phyloP scores from a whole-genome alignment of 2,888 invertebrate species.

The Coronaproctus castanopsis region DNA sequence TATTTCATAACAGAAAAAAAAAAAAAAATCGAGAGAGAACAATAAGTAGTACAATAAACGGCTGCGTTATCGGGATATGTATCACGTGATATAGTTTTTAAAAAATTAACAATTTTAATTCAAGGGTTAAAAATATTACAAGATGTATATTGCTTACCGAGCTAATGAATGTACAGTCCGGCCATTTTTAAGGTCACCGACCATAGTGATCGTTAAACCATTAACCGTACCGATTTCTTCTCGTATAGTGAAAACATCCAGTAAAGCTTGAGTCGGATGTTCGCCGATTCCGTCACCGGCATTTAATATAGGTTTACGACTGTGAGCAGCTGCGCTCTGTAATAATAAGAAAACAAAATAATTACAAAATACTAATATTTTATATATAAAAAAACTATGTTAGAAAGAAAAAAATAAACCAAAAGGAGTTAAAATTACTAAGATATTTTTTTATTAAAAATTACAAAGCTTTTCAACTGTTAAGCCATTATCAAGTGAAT shows the following conservation, averaged over 20 bases:
- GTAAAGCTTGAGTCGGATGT: slow-evolving; percentile 90
- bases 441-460: too few relatives aligned
- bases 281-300: slow-evolving; percentile 95
- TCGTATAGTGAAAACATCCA: slow-evolving; percentile 93
- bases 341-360: slow-evolving; percentile 18
- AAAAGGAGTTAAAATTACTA: too few relatives aligned
- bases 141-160: slow-evolving; percentile 29
- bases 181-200: slow-evolving; percentile 93
- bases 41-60: background rate
- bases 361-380: background rate
- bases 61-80: too few relatives aligned
- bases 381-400: background rate
- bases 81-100: too few relatives aligned
- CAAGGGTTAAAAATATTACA: background rate
- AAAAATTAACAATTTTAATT: background rate
- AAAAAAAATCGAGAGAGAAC: too few relatives aligned
- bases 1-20: too few relatives aligned
- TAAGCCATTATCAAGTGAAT: too few relatives aligned
- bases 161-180: slow-evolving; percentile 95
- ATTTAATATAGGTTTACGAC: slow-evolving; percentile 82
- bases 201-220: slow-evolving; percentile 89
- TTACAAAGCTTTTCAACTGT: too few relatives aligned
- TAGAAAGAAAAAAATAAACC: too few relatives aligned
- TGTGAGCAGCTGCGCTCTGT: slow-evolving; percentile 60
- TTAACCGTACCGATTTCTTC: slow-evolving; percentile 99